Conservation (phyloP, 2,888 invertebrate genomes). For the Ectemnius lituratus region DNA sequence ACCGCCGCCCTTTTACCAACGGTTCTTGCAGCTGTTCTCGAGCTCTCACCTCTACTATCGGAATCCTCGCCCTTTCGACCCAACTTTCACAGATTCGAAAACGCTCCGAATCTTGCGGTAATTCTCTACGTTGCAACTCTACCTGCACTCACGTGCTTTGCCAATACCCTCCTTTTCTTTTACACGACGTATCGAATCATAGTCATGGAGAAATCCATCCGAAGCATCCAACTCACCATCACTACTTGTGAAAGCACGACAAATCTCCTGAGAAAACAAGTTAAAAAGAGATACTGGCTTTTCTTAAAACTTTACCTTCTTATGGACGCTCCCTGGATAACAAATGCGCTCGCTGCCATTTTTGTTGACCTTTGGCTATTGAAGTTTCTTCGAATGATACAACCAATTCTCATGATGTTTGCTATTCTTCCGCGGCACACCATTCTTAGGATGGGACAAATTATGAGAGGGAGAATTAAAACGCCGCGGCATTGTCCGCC, state of each 20-base stretch:
- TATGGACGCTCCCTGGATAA: constrained; percentile 69
- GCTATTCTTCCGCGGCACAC: constrained; percentile 60
- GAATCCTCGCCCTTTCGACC: neutral
- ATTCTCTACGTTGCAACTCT: neutral
- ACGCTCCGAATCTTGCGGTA: neutral
- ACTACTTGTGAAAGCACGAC: constrained; percentile 49
- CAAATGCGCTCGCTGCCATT: constrained; percentile 64
- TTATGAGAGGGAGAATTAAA: too few relatives aligned
- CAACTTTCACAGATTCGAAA: neutral
- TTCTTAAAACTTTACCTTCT: constrained; percentile 65
- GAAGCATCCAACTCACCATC: too few relatives aligned
- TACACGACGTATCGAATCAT: constrained; percentile 65
- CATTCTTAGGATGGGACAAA: neutral
- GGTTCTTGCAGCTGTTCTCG: constrained; percentile 59
- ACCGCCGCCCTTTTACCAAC: constrained; percentile 55
- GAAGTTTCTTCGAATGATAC: constrained; percentile 67
- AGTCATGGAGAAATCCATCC: constrained; percentile 59
- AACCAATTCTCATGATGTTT: constrained; percentile 66
- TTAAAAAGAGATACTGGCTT: constrained; percentile 63
- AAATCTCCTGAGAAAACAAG: constrained; percentile 50
- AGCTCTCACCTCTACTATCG: constrained; percentile 63
- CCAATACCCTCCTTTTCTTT: constrained; percentile 65
- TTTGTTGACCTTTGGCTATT: constrained; percentile 67
- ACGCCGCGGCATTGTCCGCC: too few relatives aligned
- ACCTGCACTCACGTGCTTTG: constrained; percentile 50